Evolutionary conservation across 1,140 invertebrate species (phyloP).

Genomic region (Achatina immaculata): DNA sequence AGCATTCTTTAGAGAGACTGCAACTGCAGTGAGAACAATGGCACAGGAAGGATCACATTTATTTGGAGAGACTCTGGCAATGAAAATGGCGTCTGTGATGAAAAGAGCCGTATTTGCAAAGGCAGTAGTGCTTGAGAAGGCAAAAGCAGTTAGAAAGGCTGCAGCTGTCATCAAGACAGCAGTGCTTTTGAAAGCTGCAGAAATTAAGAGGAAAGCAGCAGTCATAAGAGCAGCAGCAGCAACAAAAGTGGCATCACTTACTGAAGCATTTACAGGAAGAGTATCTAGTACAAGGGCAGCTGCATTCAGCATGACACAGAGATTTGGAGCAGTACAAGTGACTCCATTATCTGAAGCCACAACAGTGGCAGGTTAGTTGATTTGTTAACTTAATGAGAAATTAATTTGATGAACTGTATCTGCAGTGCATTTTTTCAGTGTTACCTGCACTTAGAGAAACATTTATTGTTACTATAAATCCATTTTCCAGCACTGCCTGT

Average conservation of each 20-base stretch:
- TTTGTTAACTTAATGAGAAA: no score
- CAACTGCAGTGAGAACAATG: background rate
- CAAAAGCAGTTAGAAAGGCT: background rate
- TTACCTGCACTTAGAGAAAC: no score
- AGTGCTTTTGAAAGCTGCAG: background rate
- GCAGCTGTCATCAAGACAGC: background rate
- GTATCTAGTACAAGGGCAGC: background rate
- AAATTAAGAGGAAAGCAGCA: background rate
- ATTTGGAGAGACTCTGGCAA: background rate
- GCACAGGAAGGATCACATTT: background rate
- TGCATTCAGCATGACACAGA: no score
- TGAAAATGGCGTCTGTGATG: background rate
- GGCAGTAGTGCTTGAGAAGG: background rate
- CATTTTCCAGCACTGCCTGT: no score
- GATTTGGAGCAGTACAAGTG: no score
- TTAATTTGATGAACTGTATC: no score
- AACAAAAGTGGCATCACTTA: background rate
- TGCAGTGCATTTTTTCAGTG: no score
- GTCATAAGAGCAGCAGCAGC: background rate
- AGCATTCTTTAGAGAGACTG: background rate
- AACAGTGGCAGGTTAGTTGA: no score
- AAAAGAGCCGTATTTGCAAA: background rate
- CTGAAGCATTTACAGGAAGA: background rate
- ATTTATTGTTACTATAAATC: no score
- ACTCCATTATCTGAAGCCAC: no score